Conservation (phyloP, 2,888 invertebrate genomes). For the Tinea pellionella region DNA sequence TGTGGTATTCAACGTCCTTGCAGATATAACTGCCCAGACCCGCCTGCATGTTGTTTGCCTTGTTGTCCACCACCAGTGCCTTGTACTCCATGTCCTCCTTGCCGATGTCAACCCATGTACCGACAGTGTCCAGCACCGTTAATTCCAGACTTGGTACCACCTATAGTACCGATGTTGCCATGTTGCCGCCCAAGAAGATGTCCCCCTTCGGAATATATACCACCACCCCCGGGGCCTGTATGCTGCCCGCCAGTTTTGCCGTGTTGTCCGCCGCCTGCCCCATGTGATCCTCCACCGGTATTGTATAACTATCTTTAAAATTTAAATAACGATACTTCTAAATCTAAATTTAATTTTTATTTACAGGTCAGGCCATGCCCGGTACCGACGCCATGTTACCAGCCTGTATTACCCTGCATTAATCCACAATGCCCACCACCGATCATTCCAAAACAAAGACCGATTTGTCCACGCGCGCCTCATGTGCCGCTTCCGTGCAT, state of each 20-base stretch:
- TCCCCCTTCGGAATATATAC: conserved; percentile 38
- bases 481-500: conserved; percentile 58
- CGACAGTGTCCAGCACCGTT: conserved; percentile 50
- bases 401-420: conserved; percentile 53
- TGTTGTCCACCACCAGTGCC: conserved; percentile 49
- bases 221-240: conserved; percentile 39
- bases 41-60: conserved; percentile 44
- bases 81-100: conserved; percentile 55
- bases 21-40: conserved; percentile 39
- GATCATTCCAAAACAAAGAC: conserved; percentile 55
- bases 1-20: conserved; percentile 38
- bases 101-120: conserved; percentile 41
- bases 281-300: conserved; percentile 57
- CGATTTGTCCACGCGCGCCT: conserved; percentile 55
- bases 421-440: conserved; percentile 67
- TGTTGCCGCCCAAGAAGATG: conserved; percentile 44
- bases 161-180: conserved; percentile 52
- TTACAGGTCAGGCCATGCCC: conserved; percentile 47
- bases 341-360: neutral
- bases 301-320: neutral
- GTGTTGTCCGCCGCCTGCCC: conserved; percentile 41
- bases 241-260: conserved; percentile 55
- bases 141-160: conserved; percentile 48
- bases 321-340: conserved; percentile 15
- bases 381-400: conserved; percentile 50